Base-by-base conservation (phyloP, 2,888 invertebrate genomes). In the Eurois occulta region DNA sequence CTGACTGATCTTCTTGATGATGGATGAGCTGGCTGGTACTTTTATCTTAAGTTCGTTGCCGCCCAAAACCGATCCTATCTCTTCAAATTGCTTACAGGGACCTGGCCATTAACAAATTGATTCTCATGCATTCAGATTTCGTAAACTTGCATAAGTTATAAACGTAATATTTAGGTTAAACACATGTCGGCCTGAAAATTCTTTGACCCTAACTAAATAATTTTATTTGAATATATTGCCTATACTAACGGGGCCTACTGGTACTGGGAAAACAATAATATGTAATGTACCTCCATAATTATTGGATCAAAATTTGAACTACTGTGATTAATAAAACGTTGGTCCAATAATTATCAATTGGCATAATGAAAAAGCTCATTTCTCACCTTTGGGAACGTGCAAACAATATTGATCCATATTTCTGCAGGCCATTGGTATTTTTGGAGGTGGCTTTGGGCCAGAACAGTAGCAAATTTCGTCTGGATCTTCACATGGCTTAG, bases 21-120 rank as follows among this genome's bases (percentile, higher is more conserved):
- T 91, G 72, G 96, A 92, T 62, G 95, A 90, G 80, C 86, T 91
- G 62, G 94, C 95, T 77, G 96, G 96, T 72, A 96, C 94, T 93
- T 95, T 96, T 80, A 96, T 96, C 92, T 95, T 96, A 85, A 96
- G 92, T 88, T 96, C 96, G 90, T 96, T 96, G 87, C 95, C 96
- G 88, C 91, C 92, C 90, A 95, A 90, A 88, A 88, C 94, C 65
- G 95, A 93, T 89, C 96, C 96, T 93, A 96, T 95, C 91, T 96
- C 96, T 93, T 96, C 96, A 85, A 93, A 96, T 91, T 93, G 93
- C 88, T 95, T 95, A 92, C 90, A 94, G 92, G 93, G 95, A 96
- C 96, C 96, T 96, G 96, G 92, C 94, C 94, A 95, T 92, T 88
- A 96, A 95, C 90, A 95, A 95, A 95, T 91, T 90, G 86, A 90